Conservation (phyloP, 2,797 vertebrate species). For the Pseudopleuronectes americanus region DNA sequence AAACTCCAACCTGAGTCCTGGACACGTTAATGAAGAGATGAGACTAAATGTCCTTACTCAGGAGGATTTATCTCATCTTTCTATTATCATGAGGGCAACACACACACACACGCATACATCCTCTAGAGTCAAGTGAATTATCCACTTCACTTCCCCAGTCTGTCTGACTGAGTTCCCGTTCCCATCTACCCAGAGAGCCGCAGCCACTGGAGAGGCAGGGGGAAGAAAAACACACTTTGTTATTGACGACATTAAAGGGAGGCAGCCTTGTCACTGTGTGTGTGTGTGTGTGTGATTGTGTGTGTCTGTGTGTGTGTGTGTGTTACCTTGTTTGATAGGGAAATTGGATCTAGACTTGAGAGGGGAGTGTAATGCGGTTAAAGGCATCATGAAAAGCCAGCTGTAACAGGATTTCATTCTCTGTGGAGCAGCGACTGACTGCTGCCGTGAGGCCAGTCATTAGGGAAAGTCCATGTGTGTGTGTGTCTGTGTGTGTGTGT, state of each 20-base stretch:
- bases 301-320: slow-evolving; percentile 56
- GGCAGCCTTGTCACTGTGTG: slow-evolving; percentile 45
- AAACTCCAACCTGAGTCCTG: neutral
- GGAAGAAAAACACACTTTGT: slow-evolving; percentile 46
- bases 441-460: slow-evolving; percentile 75
- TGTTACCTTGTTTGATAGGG: slow-evolving; percentile 69
- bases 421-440: slow-evolving; percentile 60
- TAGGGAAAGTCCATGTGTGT: slow-evolving; percentile 54
- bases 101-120: slow-evolving; percentile 11
- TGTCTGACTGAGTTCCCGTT: slow-evolving; percentile 68
- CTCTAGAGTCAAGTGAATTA: slow-evolving; percentile 39
- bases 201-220: slow-evolving; percentile 29
- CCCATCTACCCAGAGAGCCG: slow-evolving; percentile 45
- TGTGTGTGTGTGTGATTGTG: slow-evolving; percentile 21
- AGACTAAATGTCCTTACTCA: slow-evolving; percentile 14
- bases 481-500: slow-evolving; percentile 10
- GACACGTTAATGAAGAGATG: slow-evolving; percentile 13
- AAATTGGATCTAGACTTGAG: slow-evolving; percentile 79
- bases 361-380: slow-evolving; percentile 78
- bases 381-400: slow-evolving; percentile 79
- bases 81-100: slow-evolving; percentile 12
- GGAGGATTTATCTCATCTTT: slow-evolving; percentile 19
- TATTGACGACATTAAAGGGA: slow-evolving; percentile 53
- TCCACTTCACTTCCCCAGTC: slow-evolving; percentile 16
- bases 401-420: slow-evolving; percentile 79